Evolutionary conservation across 1,140 invertebrate genomes (phyloP).

Genomic region (Atta colombica): DNA sequence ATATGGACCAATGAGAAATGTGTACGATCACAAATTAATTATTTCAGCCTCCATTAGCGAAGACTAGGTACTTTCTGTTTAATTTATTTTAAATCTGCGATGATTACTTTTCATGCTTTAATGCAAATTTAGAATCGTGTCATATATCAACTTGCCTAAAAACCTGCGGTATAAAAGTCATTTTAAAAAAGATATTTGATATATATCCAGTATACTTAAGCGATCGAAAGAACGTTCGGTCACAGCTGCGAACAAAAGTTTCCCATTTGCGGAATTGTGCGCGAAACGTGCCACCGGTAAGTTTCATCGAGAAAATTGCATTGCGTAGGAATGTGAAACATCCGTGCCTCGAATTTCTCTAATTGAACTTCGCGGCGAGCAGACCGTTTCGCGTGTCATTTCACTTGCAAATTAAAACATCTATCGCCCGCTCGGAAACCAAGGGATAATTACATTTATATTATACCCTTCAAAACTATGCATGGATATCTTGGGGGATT

Average conservation of each 20-base stretch:
- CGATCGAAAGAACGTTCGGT: conserved; percentile 66
- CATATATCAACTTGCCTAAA: neutral
- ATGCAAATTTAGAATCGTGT: neutral
- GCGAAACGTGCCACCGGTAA: conserved; percentile 61
- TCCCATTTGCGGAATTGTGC: conserved; percentile 62
- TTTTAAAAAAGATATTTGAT: conserved; percentile 32
- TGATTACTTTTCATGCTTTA: neutral
- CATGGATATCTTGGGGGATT: conserved; percentile 35
- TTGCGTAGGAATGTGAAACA: conserved; percentile 44
- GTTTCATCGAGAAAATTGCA: conserved; percentile 40
- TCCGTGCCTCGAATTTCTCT: conserved; percentile 48
- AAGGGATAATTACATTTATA: conserved; percentile 51
- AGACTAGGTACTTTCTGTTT: neutral
- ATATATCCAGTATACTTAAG: conserved; percentile 12
- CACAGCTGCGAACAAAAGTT: conserved; percentile 81
- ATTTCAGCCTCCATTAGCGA: neutral
- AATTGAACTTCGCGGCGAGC: conserved; percentile 42
- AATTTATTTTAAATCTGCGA: neutral
- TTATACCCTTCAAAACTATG: neutral
- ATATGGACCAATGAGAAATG: conserved; percentile 2
- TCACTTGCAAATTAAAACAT: conserved; percentile 59
- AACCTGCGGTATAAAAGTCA: conserved; percentile 19
- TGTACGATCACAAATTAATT: neutral
- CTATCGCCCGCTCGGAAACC: conserved; percentile 34
- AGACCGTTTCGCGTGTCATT: conserved; percentile 36